Evolutionary conservation across 2,113 vertebrate genomes (phyloP).

Genomic region (Chionis minor): DNA sequence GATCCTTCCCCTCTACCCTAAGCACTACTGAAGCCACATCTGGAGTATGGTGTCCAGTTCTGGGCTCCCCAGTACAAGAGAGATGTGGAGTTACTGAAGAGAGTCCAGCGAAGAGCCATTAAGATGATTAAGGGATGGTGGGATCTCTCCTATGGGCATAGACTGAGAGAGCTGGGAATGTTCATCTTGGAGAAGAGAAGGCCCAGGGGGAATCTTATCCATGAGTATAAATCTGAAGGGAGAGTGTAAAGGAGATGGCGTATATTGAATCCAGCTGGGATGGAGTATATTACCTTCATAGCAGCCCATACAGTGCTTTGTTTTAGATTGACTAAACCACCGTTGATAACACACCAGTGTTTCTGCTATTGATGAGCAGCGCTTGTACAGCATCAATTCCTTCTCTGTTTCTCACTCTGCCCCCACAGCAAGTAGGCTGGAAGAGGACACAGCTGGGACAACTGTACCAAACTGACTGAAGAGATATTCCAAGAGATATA

Average conservation of each 20-base stretch:
- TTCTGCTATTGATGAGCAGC: not conserved
- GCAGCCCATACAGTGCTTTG: not conserved
- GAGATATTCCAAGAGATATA: too few species aligned
- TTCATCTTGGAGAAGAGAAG: not conserved
- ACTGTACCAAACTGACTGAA: not conserved
- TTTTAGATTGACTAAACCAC: not conserved
- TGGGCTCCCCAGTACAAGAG: not conserved
- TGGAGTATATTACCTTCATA: not conserved
- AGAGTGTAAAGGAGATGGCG: not conserved
- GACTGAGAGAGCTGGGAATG: not conserved
- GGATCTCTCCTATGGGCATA: not conserved
- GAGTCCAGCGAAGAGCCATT: not conserved
- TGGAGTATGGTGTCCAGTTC: not conserved
- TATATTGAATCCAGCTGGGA: not conserved
- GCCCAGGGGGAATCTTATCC: not conserved
- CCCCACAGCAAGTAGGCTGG: not conserved
- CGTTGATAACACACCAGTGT: not conserved
- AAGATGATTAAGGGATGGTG: not conserved
- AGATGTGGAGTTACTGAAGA: not conserved
- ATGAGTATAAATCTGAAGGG: not conserved
- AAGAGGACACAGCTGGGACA: not conserved
- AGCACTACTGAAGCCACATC: not conserved
- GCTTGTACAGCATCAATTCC: not conserved
- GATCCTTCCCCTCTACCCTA: not conserved
- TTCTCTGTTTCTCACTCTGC: not conserved